phyloP scores from a whole-genome alignment of 2,797 vertebrate species.

The Balearica regulorum region DNA sequence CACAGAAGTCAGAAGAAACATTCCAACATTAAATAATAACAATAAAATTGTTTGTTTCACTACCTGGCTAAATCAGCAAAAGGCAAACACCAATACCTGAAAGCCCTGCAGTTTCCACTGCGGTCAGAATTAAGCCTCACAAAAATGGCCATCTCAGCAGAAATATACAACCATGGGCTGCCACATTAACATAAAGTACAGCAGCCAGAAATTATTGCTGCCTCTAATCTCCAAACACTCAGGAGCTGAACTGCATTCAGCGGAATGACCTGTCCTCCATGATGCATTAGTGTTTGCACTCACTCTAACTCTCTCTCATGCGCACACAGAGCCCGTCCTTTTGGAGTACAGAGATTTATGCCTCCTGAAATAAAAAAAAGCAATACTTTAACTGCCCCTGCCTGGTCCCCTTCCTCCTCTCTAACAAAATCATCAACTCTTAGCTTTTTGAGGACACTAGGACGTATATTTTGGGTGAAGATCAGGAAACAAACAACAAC shows the following conservation, averaged over 20 bases:
- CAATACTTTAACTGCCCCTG: constrained; percentile 34
- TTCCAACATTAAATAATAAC: not conserved
- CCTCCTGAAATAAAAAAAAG: constrained; percentile 57
- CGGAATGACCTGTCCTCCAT: constrained; percentile 83
- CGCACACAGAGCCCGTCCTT: not conserved
- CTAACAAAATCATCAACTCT: not conserved
- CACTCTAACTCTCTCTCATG: not conserved
- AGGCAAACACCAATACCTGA: constrained; percentile 46
- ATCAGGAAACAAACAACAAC: not conserved
- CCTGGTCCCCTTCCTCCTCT: not conserved
- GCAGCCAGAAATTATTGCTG: constrained; percentile 82
- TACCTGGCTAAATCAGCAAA: constrained; percentile 70
- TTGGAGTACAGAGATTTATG: constrained; percentile 64
- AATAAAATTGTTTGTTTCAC: not conserved
- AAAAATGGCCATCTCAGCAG: constrained; percentile 81
- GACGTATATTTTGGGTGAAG: not conserved
- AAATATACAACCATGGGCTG: constrained; percentile 76
- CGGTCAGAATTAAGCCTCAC: constrained; percentile 78
- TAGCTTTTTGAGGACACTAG: not conserved
- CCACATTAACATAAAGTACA: constrained; percentile 88
- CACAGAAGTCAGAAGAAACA: not conserved
- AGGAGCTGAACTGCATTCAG: constrained; percentile 75
- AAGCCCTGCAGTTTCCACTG: constrained; percentile 73
- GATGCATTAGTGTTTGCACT: constrained; percentile 79
- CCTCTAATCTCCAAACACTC: constrained; percentile 84